A percentile compares a stretch with the other conserved stretches of the same genome.
phyloP scores from a whole-genome alignment of 2,888 invertebrate genomes.

The Drosophila paracracens region DNA sequence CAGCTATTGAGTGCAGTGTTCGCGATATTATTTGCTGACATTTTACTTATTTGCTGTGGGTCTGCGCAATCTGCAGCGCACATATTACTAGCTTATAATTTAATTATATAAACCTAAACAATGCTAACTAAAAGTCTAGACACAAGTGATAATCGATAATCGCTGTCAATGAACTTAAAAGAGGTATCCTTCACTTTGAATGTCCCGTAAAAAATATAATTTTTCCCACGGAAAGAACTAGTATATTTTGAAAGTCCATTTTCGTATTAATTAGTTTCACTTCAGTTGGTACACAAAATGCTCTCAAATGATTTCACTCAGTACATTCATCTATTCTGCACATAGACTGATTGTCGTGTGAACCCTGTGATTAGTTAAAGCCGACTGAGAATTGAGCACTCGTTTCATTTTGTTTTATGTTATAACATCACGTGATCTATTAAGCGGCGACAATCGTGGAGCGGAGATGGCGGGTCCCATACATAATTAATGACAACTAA shows the following conservation, averaged over 20 bases:
- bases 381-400: slow-evolving; percentile 23
- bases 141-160: slow-evolving; percentile 16
- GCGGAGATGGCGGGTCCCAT: neutral
- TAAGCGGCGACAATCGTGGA: neutral
- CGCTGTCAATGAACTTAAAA: slow-evolving; percentile 18
- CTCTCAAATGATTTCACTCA: neutral
- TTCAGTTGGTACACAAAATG: neutral
- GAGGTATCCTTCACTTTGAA: neutral
- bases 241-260: neutral
- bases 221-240: neutral
- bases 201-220: neutral
- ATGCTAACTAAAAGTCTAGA: slow-evolving; percentile 52
- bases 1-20: no score
- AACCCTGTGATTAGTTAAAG: slow-evolving; percentile 1
- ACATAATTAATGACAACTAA: slow-evolving; percentile 20
- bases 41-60: no score
- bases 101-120: no score
- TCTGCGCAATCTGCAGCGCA: no score
- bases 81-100: no score
- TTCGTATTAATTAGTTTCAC: neutral
- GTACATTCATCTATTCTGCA: neutral
- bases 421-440: slow-evolving; percentile 34
- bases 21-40: no score
- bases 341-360: neutral
- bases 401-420: slow-evolving; percentile 31